Evolutionary conservation across 1,140 invertebrate species (phyloP).

Genomic region (Cyphomyrmex costatus): DNA sequence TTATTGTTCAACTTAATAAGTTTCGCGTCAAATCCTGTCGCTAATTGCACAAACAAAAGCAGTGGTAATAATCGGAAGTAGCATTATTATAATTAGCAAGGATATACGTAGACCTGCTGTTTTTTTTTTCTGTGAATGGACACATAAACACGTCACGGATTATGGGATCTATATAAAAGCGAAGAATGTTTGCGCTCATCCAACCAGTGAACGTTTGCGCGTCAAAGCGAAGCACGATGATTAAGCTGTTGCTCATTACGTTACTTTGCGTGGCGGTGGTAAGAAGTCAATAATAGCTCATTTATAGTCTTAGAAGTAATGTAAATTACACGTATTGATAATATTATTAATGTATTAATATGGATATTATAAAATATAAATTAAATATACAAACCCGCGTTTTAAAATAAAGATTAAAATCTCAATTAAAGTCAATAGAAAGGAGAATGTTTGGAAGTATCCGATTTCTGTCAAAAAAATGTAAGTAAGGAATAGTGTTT

Average conservation of each 20-base stretch:
- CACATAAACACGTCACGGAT: background rate
- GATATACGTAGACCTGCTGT: background rate
- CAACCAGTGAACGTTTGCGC: background rate
- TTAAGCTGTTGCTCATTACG: constrained; percentile 27
- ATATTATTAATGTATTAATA: background rate
- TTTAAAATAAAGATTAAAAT: background rate
- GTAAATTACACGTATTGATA: background rate
- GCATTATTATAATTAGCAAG: background rate
- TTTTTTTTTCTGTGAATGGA: background rate
- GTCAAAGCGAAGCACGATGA: constrained; percentile 18
- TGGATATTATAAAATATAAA: background rate
- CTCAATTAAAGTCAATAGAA: background rate
- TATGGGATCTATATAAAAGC: constrained; percentile 29
- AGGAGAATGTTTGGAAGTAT: too few species aligned
- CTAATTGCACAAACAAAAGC: background rate
- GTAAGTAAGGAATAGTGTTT: too few species aligned
- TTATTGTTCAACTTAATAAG: background rate
- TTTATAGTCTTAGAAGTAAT: background rate
- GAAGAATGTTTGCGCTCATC: background rate
- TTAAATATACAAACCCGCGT: background rate
- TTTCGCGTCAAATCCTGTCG: background rate
- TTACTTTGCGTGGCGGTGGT: constrained; percentile 29
- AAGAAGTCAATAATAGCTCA: constrained; percentile 18
- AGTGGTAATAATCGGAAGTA: background rate
- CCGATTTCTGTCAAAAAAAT: too few species aligned